Evolutionary conservation across 1,140 invertebrate species (phyloP).

Genomic region (Gryon sp.): DNA sequence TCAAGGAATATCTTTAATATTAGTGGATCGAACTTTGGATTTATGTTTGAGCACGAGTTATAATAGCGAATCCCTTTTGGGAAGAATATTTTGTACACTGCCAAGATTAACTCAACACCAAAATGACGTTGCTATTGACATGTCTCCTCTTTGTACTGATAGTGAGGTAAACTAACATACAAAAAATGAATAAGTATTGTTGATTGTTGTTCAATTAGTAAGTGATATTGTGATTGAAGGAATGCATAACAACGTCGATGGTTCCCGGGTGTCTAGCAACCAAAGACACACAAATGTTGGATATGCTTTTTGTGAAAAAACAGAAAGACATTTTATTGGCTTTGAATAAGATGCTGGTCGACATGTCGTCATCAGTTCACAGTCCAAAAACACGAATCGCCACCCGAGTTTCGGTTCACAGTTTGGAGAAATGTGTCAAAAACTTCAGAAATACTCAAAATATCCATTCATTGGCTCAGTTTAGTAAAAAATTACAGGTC

Average conservation of each 20-base stretch:
- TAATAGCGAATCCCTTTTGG: slow-evolving; percentile 83
- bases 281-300: slow-evolving; percentile 69
- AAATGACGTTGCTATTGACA: slow-evolving; percentile 84
- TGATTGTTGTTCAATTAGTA: too few relatives aligned
- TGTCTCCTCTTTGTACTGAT: slow-evolving; percentile 81
- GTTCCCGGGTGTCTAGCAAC: slow-evolving; percentile 75
- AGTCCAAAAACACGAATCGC: slow-evolving; percentile 71
- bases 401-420: slow-evolving; percentile 80
- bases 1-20: slow-evolving; percentile 82
- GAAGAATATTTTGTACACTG: slow-evolving; percentile 82
- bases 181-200: too few relatives aligned
- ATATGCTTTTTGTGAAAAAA: slow-evolving; percentile 81
- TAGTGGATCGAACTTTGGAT: slow-evolving; percentile 85
- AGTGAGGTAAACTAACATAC: slow-evolving; percentile 80
- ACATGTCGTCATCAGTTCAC: slow-evolving; percentile 72
- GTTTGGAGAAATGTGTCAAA: slow-evolving; percentile 79
- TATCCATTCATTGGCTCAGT: slow-evolving; percentile 60
- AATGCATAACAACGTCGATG: slow-evolving; percentile 66
- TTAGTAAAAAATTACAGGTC: slow-evolving; percentile 79
- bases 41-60: slow-evolving; percentile 82
- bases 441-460: slow-evolving; percentile 68
- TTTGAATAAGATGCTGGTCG: slow-evolving; percentile 81
- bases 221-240: too few relatives aligned
- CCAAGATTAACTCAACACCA: slow-evolving; percentile 83
- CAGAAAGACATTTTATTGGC: slow-evolving; percentile 82